Percentiles rank a stretch among this genome's conserved stretches.
phyloP scores from a whole-genome alignment of 2,113 vertebrate species.

The Otolemur garnettii region DNA sequence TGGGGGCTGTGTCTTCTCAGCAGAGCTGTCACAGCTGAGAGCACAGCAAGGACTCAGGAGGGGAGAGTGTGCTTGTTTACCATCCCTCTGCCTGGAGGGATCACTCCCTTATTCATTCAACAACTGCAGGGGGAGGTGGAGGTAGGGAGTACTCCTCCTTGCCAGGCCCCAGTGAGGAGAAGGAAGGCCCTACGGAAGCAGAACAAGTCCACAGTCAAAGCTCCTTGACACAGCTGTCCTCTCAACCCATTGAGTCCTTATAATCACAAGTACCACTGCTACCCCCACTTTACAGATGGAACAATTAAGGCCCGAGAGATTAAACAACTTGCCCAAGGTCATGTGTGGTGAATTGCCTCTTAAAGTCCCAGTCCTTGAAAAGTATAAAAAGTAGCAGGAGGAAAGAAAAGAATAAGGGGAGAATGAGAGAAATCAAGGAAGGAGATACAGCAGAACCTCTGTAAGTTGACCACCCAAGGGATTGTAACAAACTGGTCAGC shows the following conservation, averaged over 20 bases:
- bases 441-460: too few species aligned
- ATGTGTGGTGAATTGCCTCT: background rate
- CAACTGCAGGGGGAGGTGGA: background rate
- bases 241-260: background rate
- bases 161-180: background rate
- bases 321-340: background rate
- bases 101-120: background rate
- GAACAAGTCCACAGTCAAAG: background rate
- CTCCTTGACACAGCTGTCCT: background rate
- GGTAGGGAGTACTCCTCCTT: background rate
- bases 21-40: constrained; percentile 41
- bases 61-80: background rate
- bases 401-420: background rate
- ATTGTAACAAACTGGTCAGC: too few species aligned
- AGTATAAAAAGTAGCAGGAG: background rate
- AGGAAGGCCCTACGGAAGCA: background rate
- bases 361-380: background rate
- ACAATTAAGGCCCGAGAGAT: background rate
- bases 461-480: too few species aligned
- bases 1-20: constrained; percentile 27
- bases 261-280: background rate
- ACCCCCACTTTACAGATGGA: background rate
- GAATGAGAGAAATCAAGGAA: background rate
- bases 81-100: background rate
- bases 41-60: background rate